These are phyloP conservation scores for Trachymyrmex septentrionalis DNA, from an alignment of 1,140 invertebrate genomes.

Conservation along the genomic window DNA sequence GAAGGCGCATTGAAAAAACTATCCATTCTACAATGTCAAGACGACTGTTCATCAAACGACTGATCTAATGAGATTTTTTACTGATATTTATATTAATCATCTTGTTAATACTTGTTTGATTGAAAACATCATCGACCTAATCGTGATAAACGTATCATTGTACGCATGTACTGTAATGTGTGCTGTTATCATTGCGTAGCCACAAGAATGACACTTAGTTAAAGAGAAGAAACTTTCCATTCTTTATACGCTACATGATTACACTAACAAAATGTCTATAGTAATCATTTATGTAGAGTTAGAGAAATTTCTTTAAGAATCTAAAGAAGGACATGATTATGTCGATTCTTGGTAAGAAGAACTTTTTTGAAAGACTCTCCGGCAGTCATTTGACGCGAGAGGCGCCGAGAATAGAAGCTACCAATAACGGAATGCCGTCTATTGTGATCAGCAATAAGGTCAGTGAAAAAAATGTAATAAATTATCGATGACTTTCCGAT, in stretches of 20 bases:
- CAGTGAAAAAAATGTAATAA: conserved; percentile 54
- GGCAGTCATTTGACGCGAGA: conserved; percentile 61
- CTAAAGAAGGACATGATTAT: conserved; percentile 25
- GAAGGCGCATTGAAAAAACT: neutral
- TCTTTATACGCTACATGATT: neutral
- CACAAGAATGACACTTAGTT: neutral
- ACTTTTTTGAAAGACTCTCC: conserved; percentile 74
- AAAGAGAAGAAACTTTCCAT: neutral
- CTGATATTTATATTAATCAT: neutral
- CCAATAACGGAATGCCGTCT: conserved; percentile 50
- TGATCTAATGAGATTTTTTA: neutral
- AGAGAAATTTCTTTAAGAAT: neutral
- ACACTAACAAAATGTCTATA: neutral
- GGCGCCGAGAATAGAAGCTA: conserved; percentile 42
- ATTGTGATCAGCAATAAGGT: conserved; percentile 70
- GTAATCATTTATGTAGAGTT: neutral
- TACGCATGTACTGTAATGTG: neutral
- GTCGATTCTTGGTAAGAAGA: conserved; percentile 60
- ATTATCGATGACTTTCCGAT: neutral
- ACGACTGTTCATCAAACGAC: neutral
- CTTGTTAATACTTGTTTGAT: neutral
- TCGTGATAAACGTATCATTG: neutral
- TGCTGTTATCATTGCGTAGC: neutral
- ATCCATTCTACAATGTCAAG: conserved; percentile 1
- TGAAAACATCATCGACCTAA: neutral